phyloP scores from a whole-genome alignment of 2,888 invertebrate species.

The Esperia sulphurella region DNA sequence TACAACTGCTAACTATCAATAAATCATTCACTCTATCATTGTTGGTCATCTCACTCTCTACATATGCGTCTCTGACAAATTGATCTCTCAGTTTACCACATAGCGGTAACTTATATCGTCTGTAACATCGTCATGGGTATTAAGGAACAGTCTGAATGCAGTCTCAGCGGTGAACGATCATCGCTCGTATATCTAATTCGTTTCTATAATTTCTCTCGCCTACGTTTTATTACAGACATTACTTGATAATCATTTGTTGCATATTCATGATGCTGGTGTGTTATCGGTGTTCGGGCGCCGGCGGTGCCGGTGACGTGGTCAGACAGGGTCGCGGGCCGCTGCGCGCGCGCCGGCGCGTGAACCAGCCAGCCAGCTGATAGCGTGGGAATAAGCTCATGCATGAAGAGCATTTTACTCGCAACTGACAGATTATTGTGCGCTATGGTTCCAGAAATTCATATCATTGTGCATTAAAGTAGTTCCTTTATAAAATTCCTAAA shows the following conservation, averaged over 20 bases:
- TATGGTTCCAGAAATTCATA: constrained; percentile 8
- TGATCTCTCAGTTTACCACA: constrained; percentile 11
- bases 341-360: constrained; percentile 58
- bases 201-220: background rate
- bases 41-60: constrained; percentile 16
- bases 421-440: constrained; percentile 16
- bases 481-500: background rate
- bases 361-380: constrained; percentile 70
- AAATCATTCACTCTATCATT: constrained; percentile 48
- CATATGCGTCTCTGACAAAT: constrained; percentile 15
- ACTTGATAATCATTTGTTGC: constrained; percentile 8
- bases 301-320: constrained; percentile 26
- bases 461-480: background rate
- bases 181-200: background rate
- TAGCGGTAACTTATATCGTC: constrained; percentile 4
- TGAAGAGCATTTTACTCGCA: constrained; percentile 25
- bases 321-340: constrained; percentile 40
- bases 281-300: constrained; percentile 29
- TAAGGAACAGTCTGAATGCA: constrained; percentile 3
- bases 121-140: background rate
- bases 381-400: constrained; percentile 66
- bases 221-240: background rate
- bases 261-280: constrained; percentile 26
- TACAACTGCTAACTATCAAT: constrained; percentile 49
- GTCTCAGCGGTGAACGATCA: background rate